These are phyloP conservation scores for Brachyptera putata DNA, from an alignment of 2,888 invertebrate genomes.

Conservation along the genomic window DNA sequence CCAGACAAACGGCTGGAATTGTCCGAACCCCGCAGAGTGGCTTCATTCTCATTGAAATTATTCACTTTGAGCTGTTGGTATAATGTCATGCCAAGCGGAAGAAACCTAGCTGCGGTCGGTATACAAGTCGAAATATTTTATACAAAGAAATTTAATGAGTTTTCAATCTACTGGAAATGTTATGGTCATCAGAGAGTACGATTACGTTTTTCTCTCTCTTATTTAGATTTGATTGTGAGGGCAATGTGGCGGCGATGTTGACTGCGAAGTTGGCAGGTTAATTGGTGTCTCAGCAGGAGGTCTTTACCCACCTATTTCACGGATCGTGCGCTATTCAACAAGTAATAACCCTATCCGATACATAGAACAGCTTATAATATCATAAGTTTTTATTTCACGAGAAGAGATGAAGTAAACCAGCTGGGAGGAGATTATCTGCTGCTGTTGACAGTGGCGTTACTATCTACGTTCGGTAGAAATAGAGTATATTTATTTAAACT, in stretches of 20 bases:
- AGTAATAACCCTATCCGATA: background rate
- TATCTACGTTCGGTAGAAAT: too few relatives aligned
- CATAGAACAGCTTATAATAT: background rate
- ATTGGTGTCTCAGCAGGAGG: conserved; percentile 25
- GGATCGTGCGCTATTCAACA: background rate
- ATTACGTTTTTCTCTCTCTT: conserved; percentile 7
- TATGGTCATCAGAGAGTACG: conserved; percentile 1
- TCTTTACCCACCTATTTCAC: background rate
- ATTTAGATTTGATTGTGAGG: background rate
- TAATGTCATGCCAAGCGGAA: background rate
- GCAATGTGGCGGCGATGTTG: conserved; percentile 20
- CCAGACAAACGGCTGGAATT: background rate
- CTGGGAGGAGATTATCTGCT: background rate
- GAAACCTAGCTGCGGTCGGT: background rate
- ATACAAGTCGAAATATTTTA: background rate
- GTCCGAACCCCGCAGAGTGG: background rate
- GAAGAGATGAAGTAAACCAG: background rate
- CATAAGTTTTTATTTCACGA: conserved; percentile 2
- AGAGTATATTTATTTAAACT: too few relatives aligned
- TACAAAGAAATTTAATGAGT: background rate
- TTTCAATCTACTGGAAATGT: conserved; percentile 3
- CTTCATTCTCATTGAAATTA: conserved; percentile 13
- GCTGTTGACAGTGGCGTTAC: too few relatives aligned
- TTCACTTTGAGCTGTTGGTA: conserved; percentile 1
- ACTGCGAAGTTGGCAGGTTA: conserved; percentile 23